Evolutionary conservation across 2,888 invertebrate species (phyloP), one percentile per base, ranked within the genome.

Genomic region (Apodemia hepburni): DNA sequence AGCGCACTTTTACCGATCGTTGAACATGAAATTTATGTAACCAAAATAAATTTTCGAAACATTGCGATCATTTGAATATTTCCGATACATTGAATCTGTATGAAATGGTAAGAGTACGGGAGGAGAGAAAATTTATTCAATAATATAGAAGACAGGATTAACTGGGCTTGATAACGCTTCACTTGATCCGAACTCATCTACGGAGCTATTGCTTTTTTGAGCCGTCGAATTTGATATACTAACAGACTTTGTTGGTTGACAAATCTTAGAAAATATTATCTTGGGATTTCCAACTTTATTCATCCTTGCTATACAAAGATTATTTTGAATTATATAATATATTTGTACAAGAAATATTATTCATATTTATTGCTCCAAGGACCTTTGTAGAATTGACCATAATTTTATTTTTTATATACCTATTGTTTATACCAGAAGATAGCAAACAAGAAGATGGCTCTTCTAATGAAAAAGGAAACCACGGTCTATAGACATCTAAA

Each of bases 101-200:
- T 71, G 75, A 82, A 85, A 80, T 76, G 76, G 74, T 73, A 76
- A 75, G 78, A 79, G 77, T 76, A 81, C 76, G 75, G 75, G 72
- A 77, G 74, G 70, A 77, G 76, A 70, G 78, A 79, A 82, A 84
- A 82, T 85, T 84, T 86, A 86, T 86, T 85, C 84, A 84, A 84
- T 86, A 85, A 85, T 79, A 83, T 78, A 79, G 80, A 81, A 87
- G 82, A 84, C 78, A 81, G 79, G 83, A 85, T 85, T 84, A 87
- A 80, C 81, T 80, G 80, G 75, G 83, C 76, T 85, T 79, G 81
- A 81, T 84, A 85, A 84, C 84, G 85, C 82, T 82, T 74, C 78
- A 74, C 77, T 83, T 80, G 78, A 85, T 77, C 80, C 80, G 73
- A 77, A 78, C 79, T 84, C 81, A 81, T 83, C 84, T 77, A 74